Conservation (phyloP, 2,888 invertebrate genomes). For the Sisyra nigra region DNA sequence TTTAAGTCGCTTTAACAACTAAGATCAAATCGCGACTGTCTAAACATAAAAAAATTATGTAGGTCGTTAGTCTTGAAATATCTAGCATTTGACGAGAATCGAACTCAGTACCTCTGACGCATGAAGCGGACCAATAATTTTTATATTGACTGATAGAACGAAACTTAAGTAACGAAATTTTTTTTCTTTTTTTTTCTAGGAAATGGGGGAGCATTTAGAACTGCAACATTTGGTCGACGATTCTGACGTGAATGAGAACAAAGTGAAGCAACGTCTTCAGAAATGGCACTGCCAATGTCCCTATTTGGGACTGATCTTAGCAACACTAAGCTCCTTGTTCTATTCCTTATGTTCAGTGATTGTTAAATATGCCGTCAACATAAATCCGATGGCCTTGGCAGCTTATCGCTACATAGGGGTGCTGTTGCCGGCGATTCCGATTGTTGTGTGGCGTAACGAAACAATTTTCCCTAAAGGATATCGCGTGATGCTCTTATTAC, state of each 20-base stretch:
- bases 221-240: slow-evolving; percentile 61
- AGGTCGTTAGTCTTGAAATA: no score
- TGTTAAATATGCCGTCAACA: slow-evolving; percentile 71
- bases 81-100: no score
- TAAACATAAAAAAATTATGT: no score
- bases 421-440: slow-evolving; percentile 69
- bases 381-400: slow-evolving; percentile 79
- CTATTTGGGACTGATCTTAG: slow-evolving; percentile 66
- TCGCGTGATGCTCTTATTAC: slow-evolving; percentile 55
- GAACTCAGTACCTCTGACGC: no score
- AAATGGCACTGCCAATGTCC: slow-evolving; percentile 41
- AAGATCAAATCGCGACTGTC: no score
- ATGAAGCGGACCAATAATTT: no score
- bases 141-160: no score
- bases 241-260: slow-evolving; percentile 30
- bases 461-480: slow-evolving; percentile 66
- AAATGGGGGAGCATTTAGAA: slow-evolving; percentile 64
- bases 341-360: slow-evolving; percentile 85
- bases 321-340: slow-evolving; percentile 74
- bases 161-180: no score
- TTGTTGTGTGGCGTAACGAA: slow-evolving; percentile 64
- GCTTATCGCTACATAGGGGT: slow-evolving; percentile 79
- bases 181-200: slow-evolving; percentile 13
- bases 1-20: no score
- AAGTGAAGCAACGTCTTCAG: slow-evolving; percentile 31